phyloP scores from a whole-genome alignment of 92 coral and sea anemone species.

The Paragorgia papillata region DNA sequence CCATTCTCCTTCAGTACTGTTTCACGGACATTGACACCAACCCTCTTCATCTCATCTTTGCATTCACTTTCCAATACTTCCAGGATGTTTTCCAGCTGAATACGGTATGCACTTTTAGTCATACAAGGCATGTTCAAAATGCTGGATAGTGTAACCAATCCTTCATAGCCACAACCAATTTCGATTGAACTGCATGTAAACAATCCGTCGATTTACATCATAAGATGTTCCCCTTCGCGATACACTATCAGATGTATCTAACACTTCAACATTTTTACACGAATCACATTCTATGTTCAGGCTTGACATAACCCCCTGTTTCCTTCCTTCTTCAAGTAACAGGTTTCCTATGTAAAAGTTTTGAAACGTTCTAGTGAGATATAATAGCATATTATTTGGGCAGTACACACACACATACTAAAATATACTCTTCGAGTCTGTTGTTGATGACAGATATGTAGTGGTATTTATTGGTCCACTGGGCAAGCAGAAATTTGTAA shows the following conservation, averaged over 20 bases:
- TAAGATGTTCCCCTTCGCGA: conserved; percentile 41
- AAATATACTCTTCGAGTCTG: conserved; percentile 4
- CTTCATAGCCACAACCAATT: too few relatives aligned
- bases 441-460: too few relatives aligned
- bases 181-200: conserved; percentile 7
- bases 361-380: neutral
- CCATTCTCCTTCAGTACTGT: conserved; percentile 5
- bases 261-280: too few relatives aligned
- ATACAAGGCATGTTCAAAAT: conserved; percentile 47
- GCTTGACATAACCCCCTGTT: conserved; percentile 52
- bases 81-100: conserved; percentile 25
- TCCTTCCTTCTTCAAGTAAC: conserved; percentile 45
- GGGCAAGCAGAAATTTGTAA: too few relatives aligned
- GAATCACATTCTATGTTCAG: conserved; percentile 41
- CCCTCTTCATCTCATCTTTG: conserved; percentile 37
- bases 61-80: too few relatives aligned
- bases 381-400: conserved; percentile 24
- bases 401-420: conserved; percentile 36
- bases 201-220: conserved; percentile 37
- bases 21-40: conserved; percentile 4
- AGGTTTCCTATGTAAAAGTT: conserved; percentile 36
- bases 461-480: too few relatives aligned
- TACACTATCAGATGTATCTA: conserved; percentile 33
- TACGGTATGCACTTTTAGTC: conserved; percentile 25
- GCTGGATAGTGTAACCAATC: conserved; percentile 24